A percentile compares a stretch with the other conserved stretches of the same genome.
phyloP scores from a whole-genome alignment of 1,140 invertebrate species.

The Lepidurus packardi region DNA sequence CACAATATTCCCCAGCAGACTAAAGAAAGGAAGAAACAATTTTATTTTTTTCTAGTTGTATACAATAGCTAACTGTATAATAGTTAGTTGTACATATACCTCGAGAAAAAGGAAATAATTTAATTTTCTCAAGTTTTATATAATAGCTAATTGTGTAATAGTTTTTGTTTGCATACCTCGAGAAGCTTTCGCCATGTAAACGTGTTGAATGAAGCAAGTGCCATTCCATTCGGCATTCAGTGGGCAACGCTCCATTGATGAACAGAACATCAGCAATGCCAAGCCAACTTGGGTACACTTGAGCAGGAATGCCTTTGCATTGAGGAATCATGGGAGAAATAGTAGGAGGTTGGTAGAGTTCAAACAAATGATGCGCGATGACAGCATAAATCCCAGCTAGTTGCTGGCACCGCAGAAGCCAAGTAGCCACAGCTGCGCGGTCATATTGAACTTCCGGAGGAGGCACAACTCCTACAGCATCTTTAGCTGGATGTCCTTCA shows the following conservation, averaged over 20 bases:
- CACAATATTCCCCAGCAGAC: constrained; percentile 47
- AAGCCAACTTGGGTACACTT: constrained; percentile 42
- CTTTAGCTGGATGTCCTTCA: background rate
- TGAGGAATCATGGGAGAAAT: constrained; percentile 26
- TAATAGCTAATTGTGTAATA: background rate
- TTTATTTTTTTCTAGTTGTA: background rate
- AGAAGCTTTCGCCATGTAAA: constrained; percentile 76
- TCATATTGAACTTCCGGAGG: background rate
- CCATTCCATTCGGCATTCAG: constrained; percentile 67
- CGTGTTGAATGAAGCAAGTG: constrained; percentile 74
- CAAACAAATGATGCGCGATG: constrained; percentile 29
- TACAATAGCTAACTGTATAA: background rate
- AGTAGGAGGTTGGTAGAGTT: background rate
- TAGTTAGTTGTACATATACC: constrained; percentile 10
- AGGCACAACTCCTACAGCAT: background rate
- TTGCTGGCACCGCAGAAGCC: constrained; percentile 22
- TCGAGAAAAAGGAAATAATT: constrained; percentile 52
- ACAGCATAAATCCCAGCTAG: constrained; percentile 18
- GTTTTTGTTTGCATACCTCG: constrained; percentile 40
- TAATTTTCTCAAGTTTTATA: background rate
- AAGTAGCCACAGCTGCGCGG: background rate
- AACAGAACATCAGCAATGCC: constrained; percentile 70
- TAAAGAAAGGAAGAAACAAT: constrained; percentile 10
- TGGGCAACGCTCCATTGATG: constrained; percentile 65
- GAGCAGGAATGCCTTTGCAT: constrained; percentile 28